Evolutionary conservation across 2,797 vertebrate species (phyloP), one percentile per base, ranked within the genome.

Genomic region (Acrossocheilus fasciatus): DNA sequence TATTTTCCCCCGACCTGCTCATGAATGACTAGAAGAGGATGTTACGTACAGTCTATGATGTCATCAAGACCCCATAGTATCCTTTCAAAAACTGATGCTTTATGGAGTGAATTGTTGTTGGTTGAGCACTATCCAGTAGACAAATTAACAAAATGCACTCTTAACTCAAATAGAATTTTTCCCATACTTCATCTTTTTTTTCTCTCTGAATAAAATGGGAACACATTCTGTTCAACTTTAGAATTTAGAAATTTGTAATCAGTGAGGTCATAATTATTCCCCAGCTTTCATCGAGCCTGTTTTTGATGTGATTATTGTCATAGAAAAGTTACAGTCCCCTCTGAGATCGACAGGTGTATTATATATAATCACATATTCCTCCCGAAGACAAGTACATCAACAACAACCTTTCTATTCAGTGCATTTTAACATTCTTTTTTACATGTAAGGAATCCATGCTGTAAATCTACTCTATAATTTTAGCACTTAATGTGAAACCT

Each of bases 401-500:
- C 62, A 85, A 10, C 76, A 79, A 85, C 34, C 66, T 34, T 83
- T 81, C 47, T 89, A 57, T 80, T 82, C 39, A 34, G 72, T 86
- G 82, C 81, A 81, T 84, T 84, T 85, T 75, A 82, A 79, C 62
- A 73, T 83, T 80, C 69, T 73, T 94, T 93, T 91, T 92, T 90
- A 87, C 84, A 84, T 93, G 92, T 93, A 93, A 94, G 92, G 90
- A 95, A 93, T 94, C 93, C 90, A 95, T 95, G 94, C 95, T 95
- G 95, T 96, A 91, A 94, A 94, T 93, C 91, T 92, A 93, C 94
- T 95, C 85, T 89, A 92, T 93, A 91, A 91, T 94, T 95, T 96
- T 96, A 96, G 96, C 96, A 96, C 96, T 96, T 96, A 96, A 96
- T 96, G 96, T 96, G 96, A 96, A 96, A 92, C 91, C 94, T 96